Conservation (phyloP, 2,888 invertebrate genomes). For the Blastobasis lacticolella region DNA sequence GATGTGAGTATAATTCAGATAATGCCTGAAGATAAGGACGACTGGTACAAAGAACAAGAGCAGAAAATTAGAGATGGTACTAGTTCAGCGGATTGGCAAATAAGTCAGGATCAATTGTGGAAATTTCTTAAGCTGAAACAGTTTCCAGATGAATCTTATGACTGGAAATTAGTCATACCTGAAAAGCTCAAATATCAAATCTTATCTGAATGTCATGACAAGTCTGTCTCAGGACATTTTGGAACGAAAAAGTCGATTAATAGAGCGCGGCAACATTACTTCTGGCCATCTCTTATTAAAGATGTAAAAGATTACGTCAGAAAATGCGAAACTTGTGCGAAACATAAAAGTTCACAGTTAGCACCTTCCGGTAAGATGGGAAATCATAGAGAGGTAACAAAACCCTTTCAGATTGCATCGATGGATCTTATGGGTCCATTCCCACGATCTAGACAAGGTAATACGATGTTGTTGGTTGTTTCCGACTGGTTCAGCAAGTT, state of each 20-base stretch:
- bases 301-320: slow-evolving; percentile 7
- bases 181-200: background rate
- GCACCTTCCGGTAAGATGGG: slow-evolving; percentile 7
- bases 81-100: too few species aligned
- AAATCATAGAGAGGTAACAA: background rate
- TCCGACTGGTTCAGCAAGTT: slow-evolving; percentile 8
- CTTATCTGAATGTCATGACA: slow-evolving; percentile 6
- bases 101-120: background rate
- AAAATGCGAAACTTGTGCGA: slow-evolving; percentile 7
- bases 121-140: slow-evolving; percentile 5
- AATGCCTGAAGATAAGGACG: background rate
- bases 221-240: slow-evolving; percentile 2
- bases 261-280: slow-evolving; percentile 3
- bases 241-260: slow-evolving; percentile 4
- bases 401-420: slow-evolving; percentile 6
- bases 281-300: slow-evolving; percentile 4
- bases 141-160: slow-evolving; percentile 3
- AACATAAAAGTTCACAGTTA: slow-evolving; percentile 4
- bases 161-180: slow-evolving; percentile 9
- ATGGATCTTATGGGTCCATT: slow-evolving; percentile 10
- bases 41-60: background rate
- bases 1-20: background rate
- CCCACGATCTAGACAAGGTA: slow-evolving; percentile 3
- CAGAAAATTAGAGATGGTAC: background rate
- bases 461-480: slow-evolving; percentile 8